A percentile compares a stretch with the other conserved stretches of the same genome.
Conservation (phyloP, 2,113 vertebrate genomes). For the Pluvianellus socialis region DNA sequence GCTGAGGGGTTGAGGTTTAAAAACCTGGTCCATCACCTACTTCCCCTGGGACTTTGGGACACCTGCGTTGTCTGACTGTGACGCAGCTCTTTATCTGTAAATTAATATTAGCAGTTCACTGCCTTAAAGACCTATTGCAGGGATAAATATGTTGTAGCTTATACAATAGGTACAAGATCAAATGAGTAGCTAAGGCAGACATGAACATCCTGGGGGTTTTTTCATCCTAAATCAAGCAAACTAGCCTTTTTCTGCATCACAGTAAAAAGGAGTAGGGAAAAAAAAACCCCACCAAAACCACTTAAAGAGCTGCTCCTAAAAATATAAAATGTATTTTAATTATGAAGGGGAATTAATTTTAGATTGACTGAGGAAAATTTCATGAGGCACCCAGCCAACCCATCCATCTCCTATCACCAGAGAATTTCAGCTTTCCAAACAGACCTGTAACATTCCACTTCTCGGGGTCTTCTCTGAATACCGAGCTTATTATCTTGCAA, state of each 20-base stretch:
- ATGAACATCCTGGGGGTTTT: not conserved
- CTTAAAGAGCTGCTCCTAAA: constrained; percentile 25
- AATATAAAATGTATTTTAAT: constrained; percentile 56
- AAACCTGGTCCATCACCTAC: not conserved
- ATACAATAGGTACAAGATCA: constrained; percentile 4
- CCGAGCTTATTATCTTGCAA: not conserved
- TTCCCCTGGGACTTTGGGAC: not conserved
- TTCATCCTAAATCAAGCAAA: constrained; percentile 5
- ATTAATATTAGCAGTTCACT: not conserved
- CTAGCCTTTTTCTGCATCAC: not conserved
- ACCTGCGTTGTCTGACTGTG: not conserved
- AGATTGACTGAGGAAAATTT: constrained; percentile 48
- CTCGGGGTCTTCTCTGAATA: constrained; percentile 8
- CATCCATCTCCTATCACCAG: constrained; percentile 54
- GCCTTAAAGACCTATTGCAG: not conserved
- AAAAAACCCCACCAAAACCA: not conserved
- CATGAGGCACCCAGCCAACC: constrained; percentile 36
- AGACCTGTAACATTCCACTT: constrained; percentile 25
- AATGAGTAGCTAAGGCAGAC: constrained; percentile 10
- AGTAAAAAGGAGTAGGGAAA: not conserved
- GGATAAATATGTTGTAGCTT: not conserved
- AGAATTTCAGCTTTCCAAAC: constrained; percentile 57
- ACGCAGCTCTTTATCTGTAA: not conserved
- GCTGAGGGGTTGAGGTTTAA: not conserved
- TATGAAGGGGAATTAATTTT: constrained; percentile 63